These are phyloP conservation scores for Eulemur rufifrons DNA, from an alignment of 2,113 vertebrate species.

Conservation along the genomic window DNA sequence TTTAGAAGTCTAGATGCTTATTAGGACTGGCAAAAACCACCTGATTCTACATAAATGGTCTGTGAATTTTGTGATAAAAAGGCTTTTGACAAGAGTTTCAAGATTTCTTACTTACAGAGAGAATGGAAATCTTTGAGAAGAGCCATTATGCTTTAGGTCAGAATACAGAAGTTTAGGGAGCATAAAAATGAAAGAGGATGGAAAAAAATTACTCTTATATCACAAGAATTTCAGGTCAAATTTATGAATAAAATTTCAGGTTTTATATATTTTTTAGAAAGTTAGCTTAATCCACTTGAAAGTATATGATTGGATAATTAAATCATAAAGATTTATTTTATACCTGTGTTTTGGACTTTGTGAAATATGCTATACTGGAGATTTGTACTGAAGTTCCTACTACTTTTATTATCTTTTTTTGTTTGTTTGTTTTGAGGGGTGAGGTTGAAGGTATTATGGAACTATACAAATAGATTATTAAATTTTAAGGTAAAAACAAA, in stretches of 20 bases:
- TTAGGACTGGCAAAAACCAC: not conserved
- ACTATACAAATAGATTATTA: not conserved
- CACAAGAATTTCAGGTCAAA: not conserved
- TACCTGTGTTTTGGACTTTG: not conserved
- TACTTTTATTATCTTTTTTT: not conserved
- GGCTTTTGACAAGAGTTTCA: slow-evolving; percentile 1
- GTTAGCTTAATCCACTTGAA: not conserved
- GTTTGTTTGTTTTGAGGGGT: not conserved
- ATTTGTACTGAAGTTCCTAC: not conserved
- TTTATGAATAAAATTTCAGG: not conserved
- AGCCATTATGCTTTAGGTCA: not conserved
- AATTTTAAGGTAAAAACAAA: not conserved
- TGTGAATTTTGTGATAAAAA: not conserved
- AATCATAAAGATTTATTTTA: not conserved
- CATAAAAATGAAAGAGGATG: not conserved
- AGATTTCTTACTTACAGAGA: not conserved
- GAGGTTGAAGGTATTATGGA: not conserved
- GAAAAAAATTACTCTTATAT: not conserved
- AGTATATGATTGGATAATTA: not conserved
- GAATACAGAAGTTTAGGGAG: not conserved
- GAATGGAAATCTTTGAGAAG: not conserved
- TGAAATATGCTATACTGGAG: not conserved
- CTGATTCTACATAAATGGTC: not conserved
- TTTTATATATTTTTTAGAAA: not conserved
- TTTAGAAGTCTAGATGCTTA: not conserved